These are phyloP conservation scores for Cryptus armator DNA, from an alignment of 2,888 invertebrate species.

Conservation along the genomic window DNA sequence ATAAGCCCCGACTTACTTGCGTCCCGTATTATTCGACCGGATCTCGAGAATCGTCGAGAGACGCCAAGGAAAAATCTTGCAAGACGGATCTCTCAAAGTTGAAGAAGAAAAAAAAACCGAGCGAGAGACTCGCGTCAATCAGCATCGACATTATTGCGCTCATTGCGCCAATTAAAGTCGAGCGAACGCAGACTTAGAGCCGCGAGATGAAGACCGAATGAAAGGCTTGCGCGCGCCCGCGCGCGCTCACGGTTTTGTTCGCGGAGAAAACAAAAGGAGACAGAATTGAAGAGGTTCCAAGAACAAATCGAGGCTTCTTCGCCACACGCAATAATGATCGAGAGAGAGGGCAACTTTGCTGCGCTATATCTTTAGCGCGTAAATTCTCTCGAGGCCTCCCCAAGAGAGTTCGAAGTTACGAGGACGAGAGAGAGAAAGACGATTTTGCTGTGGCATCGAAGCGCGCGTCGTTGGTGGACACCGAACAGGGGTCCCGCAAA, in stretches of 20 bases:
- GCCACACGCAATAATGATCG: constrained; percentile 16
- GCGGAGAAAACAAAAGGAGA: constrained; percentile 75
- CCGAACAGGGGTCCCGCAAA: constrained; percentile 2
- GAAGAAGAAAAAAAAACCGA: constrained; percentile 54
- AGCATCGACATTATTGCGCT: constrained; percentile 81
- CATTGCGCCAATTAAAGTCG: constrained; percentile 80
- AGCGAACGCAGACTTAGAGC: constrained; percentile 45
- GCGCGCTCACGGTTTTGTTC: constrained; percentile 17
- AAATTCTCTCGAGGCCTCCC: constrained; percentile 51
- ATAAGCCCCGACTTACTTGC: no score
- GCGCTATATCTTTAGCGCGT: constrained; percentile 38
- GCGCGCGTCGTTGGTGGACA: not conserved
- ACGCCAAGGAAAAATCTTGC: constrained; percentile 11
- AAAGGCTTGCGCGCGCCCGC: not conserved
- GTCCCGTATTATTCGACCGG: no score
- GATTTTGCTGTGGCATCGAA: no score
- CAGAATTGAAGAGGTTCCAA: constrained; percentile 76
- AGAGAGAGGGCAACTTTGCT: constrained; percentile 1
- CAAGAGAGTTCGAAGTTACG: constrained; percentile 12
- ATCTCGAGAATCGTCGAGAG: not conserved
- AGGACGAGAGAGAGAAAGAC: no score
- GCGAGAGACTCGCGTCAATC: constrained; percentile 76
- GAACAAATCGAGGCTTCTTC: constrained; percentile 74
- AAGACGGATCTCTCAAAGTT: not conserved
- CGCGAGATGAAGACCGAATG: not conserved